A percentile compares a stretch with the other conserved stretches of the same genome.
These are phyloP conservation scores for Ammodytes marinus DNA, from an alignment of 2,113 vertebrate genomes.

Conservation along the genomic window DNA sequence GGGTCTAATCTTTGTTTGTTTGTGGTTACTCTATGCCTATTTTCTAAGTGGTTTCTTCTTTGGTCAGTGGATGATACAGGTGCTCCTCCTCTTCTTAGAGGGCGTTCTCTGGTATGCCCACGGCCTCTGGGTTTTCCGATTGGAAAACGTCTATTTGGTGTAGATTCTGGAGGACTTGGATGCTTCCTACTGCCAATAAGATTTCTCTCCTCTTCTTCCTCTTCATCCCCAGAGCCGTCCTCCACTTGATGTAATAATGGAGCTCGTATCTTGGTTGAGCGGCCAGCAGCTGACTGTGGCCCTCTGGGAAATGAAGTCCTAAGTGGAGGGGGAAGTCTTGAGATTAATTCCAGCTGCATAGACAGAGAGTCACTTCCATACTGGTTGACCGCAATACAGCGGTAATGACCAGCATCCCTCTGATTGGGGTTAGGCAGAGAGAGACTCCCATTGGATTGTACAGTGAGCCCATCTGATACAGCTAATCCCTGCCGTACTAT, in stretches of 20 bases:
- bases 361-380: constrained; percentile 87
- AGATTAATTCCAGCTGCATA: constrained; percentile 83
- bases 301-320: constrained; percentile 78
- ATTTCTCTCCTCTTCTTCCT: constrained; percentile 76
- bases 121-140: constrained; percentile 47
- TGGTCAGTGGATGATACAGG: constrained; percentile 71
- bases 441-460: constrained; percentile 88
- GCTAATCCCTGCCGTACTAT: constrained; percentile 71
- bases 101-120: constrained; percentile 50
- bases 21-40: constrained; percentile 85
- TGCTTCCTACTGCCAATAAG: constrained; percentile 9
- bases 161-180: constrained; percentile 15
- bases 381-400: constrained; percentile 90
- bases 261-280: constrained; percentile 77
- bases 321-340: constrained; percentile 71
- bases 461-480: constrained; percentile 78
- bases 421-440: constrained; percentile 80
- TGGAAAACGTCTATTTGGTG: constrained; percentile 43
- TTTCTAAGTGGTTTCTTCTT: constrained; percentile 86
- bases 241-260: constrained; percentile 76
- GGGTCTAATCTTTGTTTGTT: constrained; percentile 91
- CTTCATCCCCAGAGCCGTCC: constrained; percentile 86
- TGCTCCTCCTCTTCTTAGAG: constrained; percentile 46
- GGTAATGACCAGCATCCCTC: constrained; percentile 89
- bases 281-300: constrained; percentile 82